Base-by-base conservation (phyloP, 2,888 invertebrate genomes). In the Holacanthella duospinosa region DNA sequence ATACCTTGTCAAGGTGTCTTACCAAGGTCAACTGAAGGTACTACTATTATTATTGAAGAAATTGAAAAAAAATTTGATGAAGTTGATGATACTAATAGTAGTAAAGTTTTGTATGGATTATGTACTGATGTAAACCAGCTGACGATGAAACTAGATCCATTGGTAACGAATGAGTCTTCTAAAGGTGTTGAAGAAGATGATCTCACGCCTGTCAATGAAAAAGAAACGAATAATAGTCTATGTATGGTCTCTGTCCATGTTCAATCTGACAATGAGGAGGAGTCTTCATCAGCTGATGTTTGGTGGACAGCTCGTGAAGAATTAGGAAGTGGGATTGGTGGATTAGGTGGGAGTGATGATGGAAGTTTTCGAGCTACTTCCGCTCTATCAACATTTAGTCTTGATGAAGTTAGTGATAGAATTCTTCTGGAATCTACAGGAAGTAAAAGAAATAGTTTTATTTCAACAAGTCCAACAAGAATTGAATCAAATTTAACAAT, bases 271-370 rank as follows among this genome's bases (percentile, higher is more conserved):
- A 26, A n/a, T n/a, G n/a, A 55, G 25, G 55, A 55, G 24, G 55
- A 55, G 21, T 55, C 55, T 26, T 55, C 55, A 4, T 55, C 55
- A 9, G 29, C 55, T 3, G 55, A 55, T 6, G 29, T 55, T 55
- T 55, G 55, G 55, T 55, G 55, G 48, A 48, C 48, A 48, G 48
- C 48, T n/a, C 48, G 48, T 48, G 48, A 48, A 21, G 48, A 48
- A 4, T 21, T 21, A 6, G 6, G 25, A 21, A 6, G 6, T 12
- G n/a, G 6, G 6, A n/a, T 9, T n/a, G 54, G 25, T n/a, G n/a
- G n/a, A n/a, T n/a, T n/a, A n/a, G 25, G 4, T 6, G 6, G 54
- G 9, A 55, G 55, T 55, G 55, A 55, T 9, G 55, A 55, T 6
- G 29, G 55, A 6, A 55, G 24, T 55, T 21, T 4, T n/a, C 4